These are phyloP conservation scores for Tetragonula carbonaria DNA, from an alignment of 2,888 invertebrate species.

Conservation along the genomic window DNA sequence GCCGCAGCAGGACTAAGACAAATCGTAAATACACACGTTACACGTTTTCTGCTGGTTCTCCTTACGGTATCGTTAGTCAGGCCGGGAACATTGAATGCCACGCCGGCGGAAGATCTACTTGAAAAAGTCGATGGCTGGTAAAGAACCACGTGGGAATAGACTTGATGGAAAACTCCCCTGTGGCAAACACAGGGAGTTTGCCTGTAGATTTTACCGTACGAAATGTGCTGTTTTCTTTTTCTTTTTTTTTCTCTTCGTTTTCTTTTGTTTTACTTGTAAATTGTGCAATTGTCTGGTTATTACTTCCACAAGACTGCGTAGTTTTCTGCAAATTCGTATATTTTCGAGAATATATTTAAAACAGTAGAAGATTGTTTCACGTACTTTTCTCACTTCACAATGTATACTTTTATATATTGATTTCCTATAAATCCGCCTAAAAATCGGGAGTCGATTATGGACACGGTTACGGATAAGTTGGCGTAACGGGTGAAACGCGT, in stretches of 20 bases:
- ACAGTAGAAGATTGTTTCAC: too few relatives aligned
- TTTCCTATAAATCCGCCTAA: too few relatives aligned
- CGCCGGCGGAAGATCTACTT: background rate
- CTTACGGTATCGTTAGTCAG: constrained; percentile 7
- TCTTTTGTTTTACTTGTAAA: background rate
- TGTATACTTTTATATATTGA: too few relatives aligned
- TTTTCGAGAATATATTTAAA: too few relatives aligned
- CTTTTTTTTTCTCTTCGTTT: too few relatives aligned
- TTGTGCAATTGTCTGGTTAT: background rate
- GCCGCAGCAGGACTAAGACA: background rate
- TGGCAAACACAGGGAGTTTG: background rate
- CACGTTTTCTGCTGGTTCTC: background rate
- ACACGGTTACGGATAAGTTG: constrained; percentile 22
- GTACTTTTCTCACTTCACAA: too few relatives aligned
- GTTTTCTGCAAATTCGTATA: too few relatives aligned
- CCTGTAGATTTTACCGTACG: background rate
- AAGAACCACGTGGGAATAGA: background rate
- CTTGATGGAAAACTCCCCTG: constrained; percentile 8
- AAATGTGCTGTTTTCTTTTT: background rate
- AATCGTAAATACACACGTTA: background rate
- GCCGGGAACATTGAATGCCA: background rate
- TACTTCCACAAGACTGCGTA: background rate
- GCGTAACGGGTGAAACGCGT: constrained; percentile 34
- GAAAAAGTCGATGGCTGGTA: background rate
- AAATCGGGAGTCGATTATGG: background rate